Base-by-base conservation (phyloP, 2,113 vertebrate species). In the Chloroceryle aenea region DNA sequence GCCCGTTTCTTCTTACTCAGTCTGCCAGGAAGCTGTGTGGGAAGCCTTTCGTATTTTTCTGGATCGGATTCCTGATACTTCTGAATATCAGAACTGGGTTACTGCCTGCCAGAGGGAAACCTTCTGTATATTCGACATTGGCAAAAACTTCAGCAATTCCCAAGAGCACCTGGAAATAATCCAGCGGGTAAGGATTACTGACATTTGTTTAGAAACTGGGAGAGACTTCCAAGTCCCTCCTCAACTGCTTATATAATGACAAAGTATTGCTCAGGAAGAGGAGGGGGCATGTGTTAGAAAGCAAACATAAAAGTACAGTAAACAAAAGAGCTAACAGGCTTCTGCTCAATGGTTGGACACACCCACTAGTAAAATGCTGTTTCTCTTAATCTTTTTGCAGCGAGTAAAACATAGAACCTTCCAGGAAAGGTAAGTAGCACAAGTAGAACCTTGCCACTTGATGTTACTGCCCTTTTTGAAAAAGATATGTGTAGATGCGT, bases 1-100 rank as follows among this genome's bases (percentile, higher is more conserved):
- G 30, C 29, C 62, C 36, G 25, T 59, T 20, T 87, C 42, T 95
- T 66, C 61, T 96, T 89, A 58, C 93, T 85, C 97, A 99, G 99
- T 99, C n/a, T 99, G 99, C 93, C 99, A 99, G 98, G 99, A 99
- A 97, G 99, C 98, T 2, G 99, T 99, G 32, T 99, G 99, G 99
- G 99, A 99, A 98, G 99, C 99, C 7, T 99, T 99, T 89, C 97
- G 98, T 85, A 99, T 99, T 96, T 99, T 99, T 98, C 97, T 99
- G 77, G 99, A 99, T 97, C 97, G 98, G 66, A 99, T 99, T 96
- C 99, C 99, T 12, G 98, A 99, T 53, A 98, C 98, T 14, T 91
- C 93, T 1, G 99, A 99, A 96, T 99, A 99, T 96, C 99, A 99
- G 96, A 94, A 95, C 64, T 99, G 99, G 99, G 99, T 99, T 68